These are phyloP conservation scores for Diprion similis DNA, from an alignment of 1,140 invertebrate species.

Conservation along the genomic window DNA sequence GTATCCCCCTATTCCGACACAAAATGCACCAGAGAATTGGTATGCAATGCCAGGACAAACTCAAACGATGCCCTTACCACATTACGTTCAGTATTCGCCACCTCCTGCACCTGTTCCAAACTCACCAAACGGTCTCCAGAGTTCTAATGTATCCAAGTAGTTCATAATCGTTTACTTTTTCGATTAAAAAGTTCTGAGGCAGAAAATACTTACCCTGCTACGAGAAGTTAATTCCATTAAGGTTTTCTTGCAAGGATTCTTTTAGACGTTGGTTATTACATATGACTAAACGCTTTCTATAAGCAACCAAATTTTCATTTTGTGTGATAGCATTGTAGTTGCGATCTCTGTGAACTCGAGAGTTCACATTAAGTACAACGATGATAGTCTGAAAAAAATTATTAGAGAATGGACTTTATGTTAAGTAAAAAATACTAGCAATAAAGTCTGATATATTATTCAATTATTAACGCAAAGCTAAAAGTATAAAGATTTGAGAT, in stretches of 20 bases:
- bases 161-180: not conserved
- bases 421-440: not conserved
- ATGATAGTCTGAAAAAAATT: too few relatives aligned
- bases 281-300: not conserved
- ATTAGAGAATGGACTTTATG: not conserved
- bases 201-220: too few relatives aligned
- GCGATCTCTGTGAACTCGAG: not conserved
- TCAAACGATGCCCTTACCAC: slow-evolving; percentile 14
- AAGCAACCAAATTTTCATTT: not conserved
- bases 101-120: not conserved
- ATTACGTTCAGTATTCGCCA: slow-evolving; percentile 31
- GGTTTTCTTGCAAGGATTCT: not conserved
- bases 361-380: not conserved
- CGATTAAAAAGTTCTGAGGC: too few relatives aligned
- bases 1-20: slow-evolving; percentile 22
- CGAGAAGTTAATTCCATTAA: not conserved
- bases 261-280: not conserved
- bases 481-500: not conserved
- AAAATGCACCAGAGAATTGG: slow-evolving; percentile 27
- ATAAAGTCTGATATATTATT: not conserved
- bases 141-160: not conserved
- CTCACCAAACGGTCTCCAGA: not conserved
- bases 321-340: not conserved
- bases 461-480: not conserved
- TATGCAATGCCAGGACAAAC: slow-evolving; percentile 25